Percentiles rank a stretch among this genome's conserved stretches.
Evolutionary conservation across 2,888 invertebrate genomes (phyloP).

Genomic region (Tetranychus piercei): DNA sequence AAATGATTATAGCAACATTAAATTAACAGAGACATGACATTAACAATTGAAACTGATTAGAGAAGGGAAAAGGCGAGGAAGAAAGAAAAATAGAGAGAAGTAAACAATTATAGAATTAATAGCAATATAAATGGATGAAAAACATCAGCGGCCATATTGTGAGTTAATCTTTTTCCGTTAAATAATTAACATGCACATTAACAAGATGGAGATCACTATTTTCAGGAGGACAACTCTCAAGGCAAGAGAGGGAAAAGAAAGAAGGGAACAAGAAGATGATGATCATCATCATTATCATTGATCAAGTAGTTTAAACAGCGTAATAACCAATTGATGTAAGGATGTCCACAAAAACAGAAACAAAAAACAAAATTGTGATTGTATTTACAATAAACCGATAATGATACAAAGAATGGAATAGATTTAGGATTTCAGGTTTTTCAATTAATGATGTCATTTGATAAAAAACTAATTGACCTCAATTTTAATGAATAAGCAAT

Average conservation of each 20-base stretch:
- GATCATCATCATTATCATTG: too few species aligned
- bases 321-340: too few species aligned
- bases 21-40: too few species aligned
- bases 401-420: background rate
- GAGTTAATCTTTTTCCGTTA: background rate
- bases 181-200: background rate
- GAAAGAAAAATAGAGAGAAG: too few species aligned
- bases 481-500: background rate
- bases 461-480: background rate
- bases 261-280: background rate
- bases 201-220: background rate
- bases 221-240: background rate
- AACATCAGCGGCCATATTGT: background rate
- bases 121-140: background rate
- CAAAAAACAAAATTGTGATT: too few species aligned
- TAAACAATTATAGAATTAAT: background rate
- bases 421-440: background rate
- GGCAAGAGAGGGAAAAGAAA: slow-evolving; percentile 5
- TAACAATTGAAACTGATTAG: too few species aligned
- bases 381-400: too few species aligned
- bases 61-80: too few species aligned
- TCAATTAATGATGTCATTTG: background rate
- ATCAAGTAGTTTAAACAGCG: too few species aligned
- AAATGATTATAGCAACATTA: background rate
- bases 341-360: too few species aligned